Evolutionary conservation across 2,113 vertebrate genomes (phyloP).

Genomic region (Corythoichthys haematopterus): DNA sequence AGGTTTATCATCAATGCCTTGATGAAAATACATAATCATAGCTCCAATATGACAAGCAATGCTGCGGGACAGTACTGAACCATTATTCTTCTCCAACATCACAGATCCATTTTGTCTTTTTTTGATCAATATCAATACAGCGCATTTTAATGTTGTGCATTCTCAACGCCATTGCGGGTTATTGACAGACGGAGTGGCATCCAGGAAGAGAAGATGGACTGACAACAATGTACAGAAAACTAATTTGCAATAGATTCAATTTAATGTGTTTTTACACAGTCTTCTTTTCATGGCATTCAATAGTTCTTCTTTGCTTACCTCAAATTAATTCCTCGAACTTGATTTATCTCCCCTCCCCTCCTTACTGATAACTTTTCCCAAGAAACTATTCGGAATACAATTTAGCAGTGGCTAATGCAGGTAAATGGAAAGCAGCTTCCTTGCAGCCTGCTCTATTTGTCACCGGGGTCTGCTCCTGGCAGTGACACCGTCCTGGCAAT

Average conservation of each 20-base stretch:
- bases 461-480: constrained; percentile 44
- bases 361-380: constrained; percentile 40
- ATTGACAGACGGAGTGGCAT: constrained; percentile 30
- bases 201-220: constrained; percentile 28
- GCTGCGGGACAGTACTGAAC: constrained; percentile 1
- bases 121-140: constrained; percentile 2
- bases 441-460: constrained; percentile 33
- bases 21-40: neutral
- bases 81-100: constrained; percentile 5
- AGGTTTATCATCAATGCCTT: neutral
- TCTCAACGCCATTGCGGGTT: constrained; percentile 7
- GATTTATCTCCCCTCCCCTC: constrained; percentile 31
- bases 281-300: constrained; percentile 39
- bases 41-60: neutral
- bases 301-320: constrained; percentile 44
- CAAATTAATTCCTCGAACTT: constrained; percentile 26
- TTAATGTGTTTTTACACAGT: constrained; percentile 42
- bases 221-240: constrained; percentile 40
- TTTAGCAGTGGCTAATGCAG: constrained; percentile 45
- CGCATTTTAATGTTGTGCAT: constrained; percentile 12
- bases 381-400: constrained; percentile 47
- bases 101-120: constrained; percentile 3
- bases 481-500: constrained; percentile 61
- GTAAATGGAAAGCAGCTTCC: constrained; percentile 37
- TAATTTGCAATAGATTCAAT: constrained; percentile 61